phyloP scores from a whole-genome alignment of 2,888 invertebrate species.

The Ophioninae sp. region DNA sequence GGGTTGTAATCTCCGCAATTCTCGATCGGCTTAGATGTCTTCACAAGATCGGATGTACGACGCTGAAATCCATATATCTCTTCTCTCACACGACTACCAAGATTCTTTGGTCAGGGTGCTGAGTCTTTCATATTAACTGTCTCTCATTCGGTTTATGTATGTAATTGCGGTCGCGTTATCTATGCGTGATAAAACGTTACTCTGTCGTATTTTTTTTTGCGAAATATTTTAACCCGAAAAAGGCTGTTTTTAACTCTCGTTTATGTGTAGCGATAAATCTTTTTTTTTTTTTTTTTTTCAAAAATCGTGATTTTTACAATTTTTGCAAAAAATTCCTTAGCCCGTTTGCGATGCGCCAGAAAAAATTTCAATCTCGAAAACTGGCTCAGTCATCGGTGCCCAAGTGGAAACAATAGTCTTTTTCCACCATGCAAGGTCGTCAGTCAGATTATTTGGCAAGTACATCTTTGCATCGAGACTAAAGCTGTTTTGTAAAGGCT shows the following conservation, averaged over 20 bases:
- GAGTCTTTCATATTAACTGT: slow-evolving; percentile 37
- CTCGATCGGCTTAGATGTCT: slow-evolving; percentile 25
- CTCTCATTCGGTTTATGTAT: slow-evolving; percentile 52
- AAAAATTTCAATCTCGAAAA: slow-evolving; percentile 33
- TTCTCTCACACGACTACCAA: slow-evolving; percentile 42
- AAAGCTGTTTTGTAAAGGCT: no score
- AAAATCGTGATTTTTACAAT: slow-evolving; percentile 31
- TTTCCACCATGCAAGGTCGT: slow-evolving; percentile 15
- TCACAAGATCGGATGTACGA: slow-evolving; percentile 30
- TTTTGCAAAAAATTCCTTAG: slow-evolving; percentile 21
- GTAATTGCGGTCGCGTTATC: slow-evolving; percentile 61
- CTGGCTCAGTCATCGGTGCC: no score
- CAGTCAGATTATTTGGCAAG: neutral
- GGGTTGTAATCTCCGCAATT: slow-evolving; percentile 16
- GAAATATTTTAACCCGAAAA: slow-evolving; percentile 60
- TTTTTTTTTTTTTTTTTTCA: slow-evolving; percentile 22
- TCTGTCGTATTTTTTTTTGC: slow-evolving; percentile 14
- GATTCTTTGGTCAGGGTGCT: slow-evolving; percentile 30
- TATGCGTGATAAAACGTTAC: slow-evolving; percentile 57
- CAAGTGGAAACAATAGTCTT: neutral
- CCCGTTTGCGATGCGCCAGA: slow-evolving; percentile 30
- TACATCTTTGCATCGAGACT: slow-evolving; percentile 51
- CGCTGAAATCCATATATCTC: slow-evolving; percentile 12
- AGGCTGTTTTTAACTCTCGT: slow-evolving; percentile 60
- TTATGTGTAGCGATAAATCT: slow-evolving; percentile 51